A percentile compares a stretch with the other conserved stretches of the same genome.
phyloP scores from a whole-genome alignment of 1,140 invertebrate species.

The Drosophila erecta region DNA sequence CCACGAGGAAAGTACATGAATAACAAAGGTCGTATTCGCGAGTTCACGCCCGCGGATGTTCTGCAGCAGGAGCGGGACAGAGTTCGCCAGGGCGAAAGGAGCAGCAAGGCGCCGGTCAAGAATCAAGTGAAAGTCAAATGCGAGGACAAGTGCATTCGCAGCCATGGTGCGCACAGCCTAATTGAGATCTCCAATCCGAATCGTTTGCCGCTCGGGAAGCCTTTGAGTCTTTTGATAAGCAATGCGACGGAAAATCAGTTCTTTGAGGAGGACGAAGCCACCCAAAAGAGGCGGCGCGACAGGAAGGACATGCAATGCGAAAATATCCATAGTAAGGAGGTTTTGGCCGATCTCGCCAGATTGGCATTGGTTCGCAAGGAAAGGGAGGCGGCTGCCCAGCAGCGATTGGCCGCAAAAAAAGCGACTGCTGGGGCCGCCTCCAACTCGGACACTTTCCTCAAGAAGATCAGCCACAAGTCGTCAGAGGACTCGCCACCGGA shows the following conservation, averaged over 20 bases:
- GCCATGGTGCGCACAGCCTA: constrained; percentile 13
- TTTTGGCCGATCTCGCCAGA: constrained; percentile 43
- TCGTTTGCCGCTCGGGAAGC: constrained; percentile 9
- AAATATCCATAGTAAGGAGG: constrained; percentile 7
- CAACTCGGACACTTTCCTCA: not conserved
- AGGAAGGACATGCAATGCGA: not conserved
- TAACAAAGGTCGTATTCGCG: constrained; percentile 93
- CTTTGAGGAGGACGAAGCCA: not conserved
- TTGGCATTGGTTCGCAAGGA: constrained; percentile 45
- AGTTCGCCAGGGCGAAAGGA: not conserved
- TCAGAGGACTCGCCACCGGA: not conserved
- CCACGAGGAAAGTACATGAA: constrained; percentile 93
- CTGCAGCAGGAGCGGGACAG: constrained; percentile 30
- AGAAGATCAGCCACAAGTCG: constrained; percentile 1
- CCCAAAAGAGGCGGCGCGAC: not conserved
- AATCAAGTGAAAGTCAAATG: not conserved
- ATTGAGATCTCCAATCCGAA: constrained; percentile 61
- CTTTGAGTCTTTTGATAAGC: not conserved
- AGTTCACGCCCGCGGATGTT: constrained; percentile 53
- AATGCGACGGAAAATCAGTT: not conserved
- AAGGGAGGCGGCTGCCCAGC: constrained; percentile 46
- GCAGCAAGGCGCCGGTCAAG: not conserved
- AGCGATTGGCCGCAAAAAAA: constrained; percentile 51
- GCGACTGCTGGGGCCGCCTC: not conserved
- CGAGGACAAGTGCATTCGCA: not conserved